Base-by-base conservation (phyloP, 2,888 invertebrate species). In the Oligia strigilis region DNA sequence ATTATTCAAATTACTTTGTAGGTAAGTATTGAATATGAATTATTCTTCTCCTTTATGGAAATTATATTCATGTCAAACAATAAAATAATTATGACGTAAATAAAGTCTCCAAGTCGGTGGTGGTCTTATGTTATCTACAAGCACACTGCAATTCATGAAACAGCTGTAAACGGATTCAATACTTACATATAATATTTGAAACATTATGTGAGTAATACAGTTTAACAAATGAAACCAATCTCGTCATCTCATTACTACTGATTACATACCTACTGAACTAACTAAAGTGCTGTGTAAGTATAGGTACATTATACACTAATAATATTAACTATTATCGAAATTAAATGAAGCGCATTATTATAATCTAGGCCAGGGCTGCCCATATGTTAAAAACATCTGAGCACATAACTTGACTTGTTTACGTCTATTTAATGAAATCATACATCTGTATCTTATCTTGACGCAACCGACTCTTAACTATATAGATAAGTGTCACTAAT, bases 351-450 rank as follows among this genome's bases (percentile, higher is more conserved):
- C 77, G 67, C 82, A 85, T 87, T 88, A 85, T 86, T 85, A 43
- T 85, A 80, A 92, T 90, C 80, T 91, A 86, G 93, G 93, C 90
- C 92, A 93, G 77, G 92, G 92, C 70, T 88, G 76, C 64, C 80
- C 77, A 84, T 77, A 43, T 40, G 75, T 76, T 69, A 72, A 81
- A 89, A 88, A 87, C 85, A 88, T 86, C 81, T 89, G 85, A 89
- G 85, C 82, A 87, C 84, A 85, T 82, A 86, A 80, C 86, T 87
- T 80, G 73, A 83, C 75, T 87, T 87, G 86, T 87, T 86, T 88
- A 82, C 84, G 77, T 78, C 80, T 73, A 80, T 82, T 60, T 77
- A 85, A 85, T 82, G 82, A 71, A 72, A 74, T 80, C 83, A 70
- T 73, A 74, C 80, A 76, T 83, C 75, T 87, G 70, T 86, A 88